Base-by-base conservation (phyloP, 2,888 invertebrate genomes). In the Ophraella communa region DNA sequence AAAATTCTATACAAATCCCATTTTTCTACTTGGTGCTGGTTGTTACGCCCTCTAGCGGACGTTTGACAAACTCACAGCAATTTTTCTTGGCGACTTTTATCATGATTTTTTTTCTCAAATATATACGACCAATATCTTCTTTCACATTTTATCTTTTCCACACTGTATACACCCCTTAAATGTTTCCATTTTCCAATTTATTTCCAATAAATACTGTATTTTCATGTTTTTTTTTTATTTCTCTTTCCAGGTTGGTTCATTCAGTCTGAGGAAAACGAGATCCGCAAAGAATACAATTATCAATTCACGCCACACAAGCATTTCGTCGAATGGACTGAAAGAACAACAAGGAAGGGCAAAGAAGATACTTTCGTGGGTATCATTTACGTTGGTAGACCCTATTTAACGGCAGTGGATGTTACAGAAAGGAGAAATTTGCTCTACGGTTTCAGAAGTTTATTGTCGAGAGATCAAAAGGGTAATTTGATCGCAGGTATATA, bases 351-450 rank as follows among this genome's bases (percentile, higher is more conserved):
- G 62, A 88, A 86, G 4, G 87, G 85, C 59, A 85, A 88, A 72
- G 82, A 83, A 75, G 82, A 83, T 71, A 74, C 66, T 51, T 79
- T 81, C 75, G 88, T 88, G 73, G 92, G 91, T 33, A 84, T 95
- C 55, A 87, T 96, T 70, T 95, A 93, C 79, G 87, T 92, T 62
- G 90, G 90, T 56, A 87, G 88, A 77, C 90, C 93, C 4, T 95
- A 93, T 79, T 84, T 91, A 71, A 90, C 91, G 56, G 92, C 93
- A 51, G 87, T 95, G 57, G 91, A 90, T 79, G 92, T 95, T 24
- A 94, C 95, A 0, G 95, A 96, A 80, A 89, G 95, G 76, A 88
- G 96, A 74, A 95, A 95, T 81, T 83, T 95, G 75, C 91, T 93
- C 20, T 95, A 95, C 85, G 91, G 92, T 77, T 89, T 91, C 79